These are phyloP conservation scores for Leucophenga montana DNA, from an alignment of 2,888 invertebrate genomes.

Conservation along the genomic window DNA sequence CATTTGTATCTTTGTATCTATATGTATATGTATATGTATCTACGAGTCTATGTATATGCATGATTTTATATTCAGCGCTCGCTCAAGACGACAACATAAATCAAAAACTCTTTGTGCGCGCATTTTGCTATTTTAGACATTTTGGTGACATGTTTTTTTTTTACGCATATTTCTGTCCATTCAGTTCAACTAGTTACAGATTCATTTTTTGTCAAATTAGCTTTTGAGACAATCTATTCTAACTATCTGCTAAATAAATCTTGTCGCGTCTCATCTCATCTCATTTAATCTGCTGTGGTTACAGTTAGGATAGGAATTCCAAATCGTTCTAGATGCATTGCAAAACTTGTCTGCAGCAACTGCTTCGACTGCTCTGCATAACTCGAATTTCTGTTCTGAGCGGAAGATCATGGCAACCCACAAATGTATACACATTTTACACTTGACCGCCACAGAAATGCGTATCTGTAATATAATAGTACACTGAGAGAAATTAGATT, in stretches of 20 bases:
- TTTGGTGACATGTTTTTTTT: conserved; percentile 52
- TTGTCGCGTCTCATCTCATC: no score
- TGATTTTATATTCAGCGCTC: conserved; percentile 65
- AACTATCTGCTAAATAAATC: background rate
- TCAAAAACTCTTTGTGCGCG: conserved; percentile 48
- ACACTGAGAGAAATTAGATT: no score
- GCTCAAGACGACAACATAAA: conserved; percentile 61
- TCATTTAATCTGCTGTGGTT: background rate
- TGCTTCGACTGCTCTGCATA: conserved; percentile 1
- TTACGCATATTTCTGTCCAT: conserved; percentile 33
- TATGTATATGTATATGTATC: background rate
- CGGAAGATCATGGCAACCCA: background rate
- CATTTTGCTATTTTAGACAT: conserved; percentile 29
- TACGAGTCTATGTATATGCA: conserved; percentile 15
- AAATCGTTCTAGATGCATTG: conserved; percentile 39
- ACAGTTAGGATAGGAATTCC: no score
- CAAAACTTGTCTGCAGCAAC: background rate
- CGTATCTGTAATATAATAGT: no score
- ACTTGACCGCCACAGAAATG: no score
- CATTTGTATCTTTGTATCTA: background rate
- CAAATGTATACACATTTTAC: no score
- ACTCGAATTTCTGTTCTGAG: background rate
- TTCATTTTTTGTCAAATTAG: background rate
- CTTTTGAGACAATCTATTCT: background rate
- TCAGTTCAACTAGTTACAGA: conserved; percentile 26